Evolutionary conservation across 2,113 vertebrate species (phyloP), one percentile per base, ranked within the genome.

Genomic region (Tyto alba): DNA sequence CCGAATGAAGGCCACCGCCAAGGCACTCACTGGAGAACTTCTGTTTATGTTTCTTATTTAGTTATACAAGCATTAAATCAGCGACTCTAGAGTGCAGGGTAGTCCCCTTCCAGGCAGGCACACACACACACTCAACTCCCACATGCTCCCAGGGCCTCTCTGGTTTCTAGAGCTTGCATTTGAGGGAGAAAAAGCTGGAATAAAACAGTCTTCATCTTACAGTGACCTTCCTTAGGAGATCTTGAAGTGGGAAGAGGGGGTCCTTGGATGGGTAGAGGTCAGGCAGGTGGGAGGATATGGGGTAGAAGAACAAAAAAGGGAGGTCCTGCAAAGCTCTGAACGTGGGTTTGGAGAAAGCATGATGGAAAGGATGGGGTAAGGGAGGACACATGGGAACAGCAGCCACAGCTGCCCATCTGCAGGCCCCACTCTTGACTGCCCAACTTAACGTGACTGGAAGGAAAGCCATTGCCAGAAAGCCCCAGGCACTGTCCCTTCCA

Each of bases 1-100:
- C 71, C 8, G 0, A 85, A 27, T 2, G 85, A 75, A 73, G 93
- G 85, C 95, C 68, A 72, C 93, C 12, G 21, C 86, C 41, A 69
- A 95, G 87, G 76, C 94, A 41, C 60, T 86, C 13, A 1, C 94
- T 74, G 73, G 77, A 96, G 47, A 96, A 55, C 83, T 69, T 13
- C 16, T 97, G 95, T 96, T 97, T 97, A 23, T 94, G 87, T 95
- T 96, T 96, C 94, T 89, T 90, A 89, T 96, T 96, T 85, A 92
- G 89, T 93, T 90, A 52, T n/a, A 93, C 93, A 93, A 96, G 91
- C 87, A 95, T 84, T 95, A 96, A 96, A 97, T 97, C 95, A 96
- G 94, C 4, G 3, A 72, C 25, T 68, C 78, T 12, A 3, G 62
- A 76, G 95, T 1, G 0, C 45, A 9, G 88, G 91, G 95, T 25